phyloP scores from a whole-genome alignment of 2,888 invertebrate genomes.

The Palloptera scutellata region DNA sequence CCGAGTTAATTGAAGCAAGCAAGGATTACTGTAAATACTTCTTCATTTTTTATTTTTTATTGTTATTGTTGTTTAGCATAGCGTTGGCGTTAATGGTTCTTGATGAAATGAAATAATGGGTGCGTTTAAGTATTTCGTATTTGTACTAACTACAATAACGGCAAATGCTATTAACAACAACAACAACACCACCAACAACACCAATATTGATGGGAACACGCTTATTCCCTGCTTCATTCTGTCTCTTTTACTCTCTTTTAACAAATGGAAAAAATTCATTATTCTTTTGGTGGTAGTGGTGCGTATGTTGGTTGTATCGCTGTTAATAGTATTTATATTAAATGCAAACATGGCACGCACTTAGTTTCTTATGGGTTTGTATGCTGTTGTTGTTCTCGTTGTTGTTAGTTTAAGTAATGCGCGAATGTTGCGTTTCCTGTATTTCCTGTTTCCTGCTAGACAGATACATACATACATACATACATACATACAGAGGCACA shows the following conservation, averaged over 20 bases:
- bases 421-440: slow-evolving; percentile 35
- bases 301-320: slow-evolving; percentile 38
- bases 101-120: slow-evolving; percentile 60
- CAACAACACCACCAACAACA: slow-evolving; percentile 27
- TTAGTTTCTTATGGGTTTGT: slow-evolving; percentile 30
- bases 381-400: slow-evolving; percentile 7
- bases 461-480: too few species aligned
- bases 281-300: not conserved
- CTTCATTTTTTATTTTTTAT: too few species aligned
- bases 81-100: slow-evolving; percentile 59
- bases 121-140: slow-evolving; percentile 58
- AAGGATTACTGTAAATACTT: too few species aligned
- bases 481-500: too few species aligned
- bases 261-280: not conserved
- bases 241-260: too few species aligned
- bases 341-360: slow-evolving; percentile 57
- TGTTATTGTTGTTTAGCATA: slow-evolving; percentile 34
- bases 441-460: not conserved
- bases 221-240: not conserved
- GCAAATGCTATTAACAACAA: slow-evolving; percentile 6
- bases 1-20: too few species aligned
- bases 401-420: slow-evolving; percentile 49
- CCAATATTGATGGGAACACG: slow-evolving; percentile 8
- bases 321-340: slow-evolving; percentile 59
- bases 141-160: slow-evolving; percentile 49